phyloP scores from a whole-genome alignment of 2,113 vertebrate species.

The Perognathus longimembris region DNA sequence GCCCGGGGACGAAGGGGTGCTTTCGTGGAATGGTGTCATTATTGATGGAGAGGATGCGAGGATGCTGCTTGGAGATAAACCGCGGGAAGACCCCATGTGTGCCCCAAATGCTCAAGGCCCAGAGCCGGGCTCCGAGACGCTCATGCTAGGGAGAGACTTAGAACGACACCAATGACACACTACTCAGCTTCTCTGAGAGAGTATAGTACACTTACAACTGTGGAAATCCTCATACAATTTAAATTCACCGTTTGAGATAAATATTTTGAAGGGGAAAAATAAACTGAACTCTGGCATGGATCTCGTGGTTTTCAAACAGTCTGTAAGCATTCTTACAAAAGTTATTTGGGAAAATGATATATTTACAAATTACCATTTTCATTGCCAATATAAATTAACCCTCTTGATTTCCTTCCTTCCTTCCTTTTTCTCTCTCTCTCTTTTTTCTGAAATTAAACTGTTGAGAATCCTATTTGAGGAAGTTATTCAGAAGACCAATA shows the following conservation, averaged over 20 bases:
- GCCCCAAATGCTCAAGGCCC: background rate
- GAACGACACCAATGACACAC: background rate
- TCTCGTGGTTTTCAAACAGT: constrained; percentile 68
- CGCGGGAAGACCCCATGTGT: background rate
- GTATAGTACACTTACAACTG: constrained; percentile 53
- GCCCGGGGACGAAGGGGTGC: constrained; percentile 9
- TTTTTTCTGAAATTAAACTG: background rate
- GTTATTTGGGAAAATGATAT: constrained; percentile 76
- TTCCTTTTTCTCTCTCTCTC: no score
- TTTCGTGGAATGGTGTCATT: constrained; percentile 34
- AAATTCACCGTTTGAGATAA: constrained; percentile 65
- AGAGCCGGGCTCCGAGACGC: background rate
- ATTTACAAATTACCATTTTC: constrained; percentile 65
- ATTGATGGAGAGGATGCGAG: constrained; percentile 2
- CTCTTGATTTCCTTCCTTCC: no score
- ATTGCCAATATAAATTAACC: constrained; percentile 55
- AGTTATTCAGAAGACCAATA: background rate
- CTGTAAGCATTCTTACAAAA: constrained; percentile 73
- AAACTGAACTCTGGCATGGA: constrained; percentile 62
- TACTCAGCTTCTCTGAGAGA: constrained; percentile 24
- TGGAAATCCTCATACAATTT: constrained; percentile 36
- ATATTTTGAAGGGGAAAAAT: constrained; percentile 65
- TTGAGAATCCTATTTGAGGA: background rate
- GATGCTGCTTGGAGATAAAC: constrained; percentile 2
- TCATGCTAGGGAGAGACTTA: constrained; percentile 17